These are phyloP conservation scores for Corythoichthys haematopterus DNA, from an alignment of 2,113 vertebrate genomes.

Conservation along the genomic window DNA sequence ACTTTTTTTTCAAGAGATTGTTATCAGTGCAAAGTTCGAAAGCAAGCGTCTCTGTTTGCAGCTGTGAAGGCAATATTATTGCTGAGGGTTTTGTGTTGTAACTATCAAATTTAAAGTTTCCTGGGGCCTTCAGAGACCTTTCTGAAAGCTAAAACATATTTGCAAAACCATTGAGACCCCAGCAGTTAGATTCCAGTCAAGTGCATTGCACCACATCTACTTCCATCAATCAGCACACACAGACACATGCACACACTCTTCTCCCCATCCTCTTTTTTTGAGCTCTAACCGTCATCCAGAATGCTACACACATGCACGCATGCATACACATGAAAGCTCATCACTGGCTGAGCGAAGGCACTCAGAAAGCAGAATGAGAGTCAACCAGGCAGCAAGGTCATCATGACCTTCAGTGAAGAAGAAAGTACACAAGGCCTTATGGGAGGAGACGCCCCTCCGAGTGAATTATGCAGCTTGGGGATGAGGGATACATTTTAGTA, in stretches of 20 bases:
- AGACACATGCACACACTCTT: background rate
- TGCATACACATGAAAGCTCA: slow-evolving; percentile 25
- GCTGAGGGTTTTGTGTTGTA: no score
- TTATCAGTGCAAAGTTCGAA: no score
- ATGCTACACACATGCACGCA: background rate
- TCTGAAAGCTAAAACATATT: background rate
- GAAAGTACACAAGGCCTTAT: slow-evolving; percentile 34
- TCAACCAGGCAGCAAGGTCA: slow-evolving; percentile 52
- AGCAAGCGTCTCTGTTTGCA: no score
- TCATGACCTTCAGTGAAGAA: slow-evolving; percentile 41
- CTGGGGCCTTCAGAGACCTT: background rate
- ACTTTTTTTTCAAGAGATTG: no score
- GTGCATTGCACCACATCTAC: background rate
- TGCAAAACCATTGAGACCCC: background rate
- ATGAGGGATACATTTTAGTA: background rate
- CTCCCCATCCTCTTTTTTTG: background rate
- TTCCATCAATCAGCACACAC: background rate
- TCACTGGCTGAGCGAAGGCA: slow-evolving; percentile 13
- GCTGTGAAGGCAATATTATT: no score
- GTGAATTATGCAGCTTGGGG: slow-evolving; percentile 30
- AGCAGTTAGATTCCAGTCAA: background rate
- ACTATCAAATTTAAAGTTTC: background rate
- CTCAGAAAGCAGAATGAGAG: slow-evolving; percentile 17
- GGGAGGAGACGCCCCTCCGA: slow-evolving; percentile 28
- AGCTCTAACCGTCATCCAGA: slow-evolving; percentile 11